These are phyloP conservation scores for Eriocheir sinensis DNA, from an alignment of 1,140 invertebrate species.

Conservation along the genomic window DNA sequence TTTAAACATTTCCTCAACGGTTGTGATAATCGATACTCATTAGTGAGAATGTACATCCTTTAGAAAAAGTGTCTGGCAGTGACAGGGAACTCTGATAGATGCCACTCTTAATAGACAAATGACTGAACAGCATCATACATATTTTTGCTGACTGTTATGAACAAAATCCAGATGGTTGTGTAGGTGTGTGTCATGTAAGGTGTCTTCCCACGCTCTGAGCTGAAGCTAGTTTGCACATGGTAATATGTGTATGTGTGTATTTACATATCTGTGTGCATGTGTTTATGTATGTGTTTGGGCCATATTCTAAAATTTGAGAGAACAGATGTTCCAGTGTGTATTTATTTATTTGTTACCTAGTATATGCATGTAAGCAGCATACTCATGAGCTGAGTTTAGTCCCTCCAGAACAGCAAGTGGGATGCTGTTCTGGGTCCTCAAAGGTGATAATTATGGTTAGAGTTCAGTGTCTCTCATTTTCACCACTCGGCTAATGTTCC, in stretches of 20 bases:
- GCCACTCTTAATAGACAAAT: neutral
- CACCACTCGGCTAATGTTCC: too few species aligned
- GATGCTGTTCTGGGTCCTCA: too few species aligned
- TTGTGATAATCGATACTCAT: neutral
- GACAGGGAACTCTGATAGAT: neutral
- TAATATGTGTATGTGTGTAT: neutral
- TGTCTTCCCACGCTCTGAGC: too few species aligned
- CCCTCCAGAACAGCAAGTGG: too few species aligned
- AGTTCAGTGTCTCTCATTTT: too few species aligned
- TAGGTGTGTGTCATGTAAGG: neutral
- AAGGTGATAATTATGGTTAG: too few species aligned
- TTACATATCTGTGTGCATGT: too few species aligned
- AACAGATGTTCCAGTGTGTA: too few species aligned
- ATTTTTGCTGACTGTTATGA: neutral
- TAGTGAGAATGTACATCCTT: neutral
- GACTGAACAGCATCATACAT: conserved; percentile 11
- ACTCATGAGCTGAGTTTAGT: too few species aligned
- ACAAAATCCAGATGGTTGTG: neutral
- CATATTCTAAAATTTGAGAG: too few species aligned
- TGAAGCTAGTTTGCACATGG: neutral
- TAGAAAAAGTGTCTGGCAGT: conserved; percentile 12
- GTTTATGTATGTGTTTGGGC: conserved; percentile 6
- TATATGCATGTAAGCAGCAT: too few species aligned
- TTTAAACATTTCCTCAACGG: neutral
- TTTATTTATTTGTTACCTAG: too few species aligned